phyloP scores from a whole-genome alignment of 2,888 invertebrate genomes.

The Pteria penguin region DNA sequence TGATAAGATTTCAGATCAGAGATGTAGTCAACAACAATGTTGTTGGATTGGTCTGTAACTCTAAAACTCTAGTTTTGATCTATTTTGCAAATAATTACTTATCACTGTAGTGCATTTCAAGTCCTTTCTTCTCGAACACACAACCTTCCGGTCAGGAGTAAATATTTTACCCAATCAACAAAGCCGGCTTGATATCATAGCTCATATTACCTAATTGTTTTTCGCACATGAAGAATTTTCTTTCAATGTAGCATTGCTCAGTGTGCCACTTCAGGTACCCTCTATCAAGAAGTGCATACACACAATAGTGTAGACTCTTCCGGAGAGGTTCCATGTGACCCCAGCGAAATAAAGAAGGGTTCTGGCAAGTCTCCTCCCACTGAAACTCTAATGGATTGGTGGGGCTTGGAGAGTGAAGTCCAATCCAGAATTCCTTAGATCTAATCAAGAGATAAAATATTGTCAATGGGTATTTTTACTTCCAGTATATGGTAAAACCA shows the following conservation, averaged over 20 bases:
- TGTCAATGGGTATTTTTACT: no score
- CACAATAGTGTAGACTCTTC: background rate
- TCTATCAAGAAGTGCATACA: background rate
- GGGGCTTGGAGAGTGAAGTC: slow-evolving; percentile 11
- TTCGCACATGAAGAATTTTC: slow-evolving; percentile 22
- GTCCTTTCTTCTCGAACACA: no score
- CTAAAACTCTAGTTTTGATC: no score
- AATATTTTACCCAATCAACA: no score
- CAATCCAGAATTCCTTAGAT: slow-evolving; percentile 13
- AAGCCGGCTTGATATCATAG: background rate
- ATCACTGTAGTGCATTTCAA: no score
- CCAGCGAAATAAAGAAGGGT: background rate
- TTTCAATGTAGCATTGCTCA: background rate
- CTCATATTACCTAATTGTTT: background rate
- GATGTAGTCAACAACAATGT: no score
- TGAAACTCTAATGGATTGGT: background rate
- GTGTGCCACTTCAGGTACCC: background rate
- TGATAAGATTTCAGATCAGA: no score
- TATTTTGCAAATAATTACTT: no score
- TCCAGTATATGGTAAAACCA: no score
- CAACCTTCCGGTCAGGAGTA: no score
- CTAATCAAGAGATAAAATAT: no score
- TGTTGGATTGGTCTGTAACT: no score
- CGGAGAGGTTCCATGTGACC: background rate
- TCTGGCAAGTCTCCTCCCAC: slow-evolving; percentile 16